A percentile compares a stretch with the other conserved stretches of the same genome.
Conservation (phyloP, 2,797 vertebrate genomes). For the Steatocranus sp. region DNA sequence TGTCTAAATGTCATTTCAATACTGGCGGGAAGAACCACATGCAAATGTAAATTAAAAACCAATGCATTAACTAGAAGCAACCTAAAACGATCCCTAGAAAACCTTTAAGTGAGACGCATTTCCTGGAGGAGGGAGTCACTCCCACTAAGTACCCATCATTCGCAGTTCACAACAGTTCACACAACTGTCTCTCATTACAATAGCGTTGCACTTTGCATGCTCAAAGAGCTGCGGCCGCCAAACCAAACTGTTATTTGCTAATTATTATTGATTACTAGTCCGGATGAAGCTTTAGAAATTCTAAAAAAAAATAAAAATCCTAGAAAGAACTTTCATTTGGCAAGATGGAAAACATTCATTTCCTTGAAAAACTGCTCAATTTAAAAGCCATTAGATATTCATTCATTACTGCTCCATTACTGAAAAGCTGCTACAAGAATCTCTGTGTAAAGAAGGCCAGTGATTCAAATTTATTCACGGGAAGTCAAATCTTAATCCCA, state of each 20-base stretch:
- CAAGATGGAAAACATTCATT: not conserved
- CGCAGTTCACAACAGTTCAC: not conserved
- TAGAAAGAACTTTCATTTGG: not conserved
- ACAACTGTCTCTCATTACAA: not conserved
- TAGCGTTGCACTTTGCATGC: not conserved
- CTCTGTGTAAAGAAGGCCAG: not conserved
- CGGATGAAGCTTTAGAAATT: not conserved
- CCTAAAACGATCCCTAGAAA: not conserved
- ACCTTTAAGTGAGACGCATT: not conserved
- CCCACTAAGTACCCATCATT: not conserved
- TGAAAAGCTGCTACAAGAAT: not conserved
- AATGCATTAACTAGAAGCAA: not conserved
- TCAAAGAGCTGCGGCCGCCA: not conserved
- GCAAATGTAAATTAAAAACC: not conserved
- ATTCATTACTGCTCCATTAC: not conserved
- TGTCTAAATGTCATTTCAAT: not conserved
- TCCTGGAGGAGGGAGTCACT: not conserved
- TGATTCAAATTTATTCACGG: not conserved
- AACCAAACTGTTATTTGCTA: not conserved
- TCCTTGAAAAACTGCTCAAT: not conserved
- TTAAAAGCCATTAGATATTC: not conserved
- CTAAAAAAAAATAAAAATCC: not conserved
- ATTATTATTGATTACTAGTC: not conserved
- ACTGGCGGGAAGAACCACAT: not conserved
- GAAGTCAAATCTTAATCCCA: not conserved